phyloP scores from a whole-genome alignment of 2,888 invertebrate species.

The Acleris laterana region DNA sequence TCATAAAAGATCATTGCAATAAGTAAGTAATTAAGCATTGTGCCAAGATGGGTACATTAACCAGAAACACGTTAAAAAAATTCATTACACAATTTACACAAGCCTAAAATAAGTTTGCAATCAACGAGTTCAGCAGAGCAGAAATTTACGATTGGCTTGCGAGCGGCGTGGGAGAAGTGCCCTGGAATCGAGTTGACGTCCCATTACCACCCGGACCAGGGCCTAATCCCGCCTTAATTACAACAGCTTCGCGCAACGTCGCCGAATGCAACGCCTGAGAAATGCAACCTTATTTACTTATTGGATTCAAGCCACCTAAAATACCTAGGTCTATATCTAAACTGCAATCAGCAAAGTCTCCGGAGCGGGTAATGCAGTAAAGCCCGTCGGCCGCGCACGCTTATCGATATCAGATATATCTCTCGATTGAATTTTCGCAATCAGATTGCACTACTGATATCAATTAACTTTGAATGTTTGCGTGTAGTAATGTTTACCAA shows the following conservation, averaged over 20 bases:
- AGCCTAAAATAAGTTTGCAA: constrained; percentile 51
- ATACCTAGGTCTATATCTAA: constrained; percentile 48
- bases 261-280: constrained; percentile 46
- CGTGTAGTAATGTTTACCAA: constrained; percentile 31
- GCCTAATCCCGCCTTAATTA: constrained; percentile 71
- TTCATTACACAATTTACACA: constrained; percentile 26
- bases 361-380: constrained; percentile 50
- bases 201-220: constrained; percentile 49
- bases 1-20: constrained; percentile 14
- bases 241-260: constrained; percentile 57
- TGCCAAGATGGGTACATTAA: constrained; percentile 8
- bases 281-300: constrained; percentile 58
- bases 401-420: constrained; percentile 35
- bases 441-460: constrained; percentile 30
- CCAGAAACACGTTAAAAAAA: constrained; percentile 8
- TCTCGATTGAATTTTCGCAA: constrained; percentile 30
- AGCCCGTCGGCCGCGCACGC: constrained; percentile 41
- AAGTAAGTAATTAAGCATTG: constrained; percentile 18
- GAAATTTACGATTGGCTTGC: constrained; percentile 38
- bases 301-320: constrained; percentile 52
- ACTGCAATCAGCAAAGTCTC: constrained; percentile 58
- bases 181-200: constrained; percentile 55
- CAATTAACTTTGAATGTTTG: constrained; percentile 29
- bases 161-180: constrained; percentile 47
- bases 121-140: constrained; percentile 55